These are phyloP conservation scores for Microctonus aethiopoides DNA, from an alignment of 2,888 invertebrate genomes.

Conservation along the genomic window DNA sequence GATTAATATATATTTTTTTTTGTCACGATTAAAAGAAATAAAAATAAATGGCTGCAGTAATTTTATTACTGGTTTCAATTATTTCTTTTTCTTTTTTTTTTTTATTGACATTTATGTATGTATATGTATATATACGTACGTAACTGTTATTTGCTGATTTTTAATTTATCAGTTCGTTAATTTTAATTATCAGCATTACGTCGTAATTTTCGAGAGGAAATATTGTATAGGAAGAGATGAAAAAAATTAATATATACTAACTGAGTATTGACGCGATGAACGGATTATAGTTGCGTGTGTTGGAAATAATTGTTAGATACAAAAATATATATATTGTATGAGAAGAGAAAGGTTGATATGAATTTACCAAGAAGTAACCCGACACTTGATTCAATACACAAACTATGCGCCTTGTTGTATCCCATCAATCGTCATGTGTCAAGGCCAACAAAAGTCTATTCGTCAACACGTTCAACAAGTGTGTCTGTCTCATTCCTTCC, in stretches of 20 bases:
- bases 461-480: slow-evolving; percentile 43
- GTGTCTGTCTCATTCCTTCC: too few species aligned
- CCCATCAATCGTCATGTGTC: slow-evolving; percentile 24
- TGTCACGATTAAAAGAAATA: background rate
- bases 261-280: background rate
- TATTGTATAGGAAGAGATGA: too few species aligned
- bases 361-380: background rate
- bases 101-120: background rate
- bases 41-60: background rate
- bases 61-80: slow-evolving; percentile 27
- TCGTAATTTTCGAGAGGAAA: too few species aligned
- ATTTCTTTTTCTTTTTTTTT: slow-evolving; percentile 14
- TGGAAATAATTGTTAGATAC: too few species aligned
- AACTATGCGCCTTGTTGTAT: background rate
- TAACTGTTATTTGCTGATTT: too few species aligned
- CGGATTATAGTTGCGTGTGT: too few species aligned
- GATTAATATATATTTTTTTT: slow-evolving; percentile 18
- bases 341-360: background rate
- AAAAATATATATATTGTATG: too few species aligned
- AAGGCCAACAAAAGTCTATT: slow-evolving; percentile 22
- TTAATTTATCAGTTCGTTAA: background rate
- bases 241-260: background rate
- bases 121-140: too few species aligned
- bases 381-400: background rate
- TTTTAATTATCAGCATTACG: background rate